Evolutionary conservation across 1,140 invertebrate species (phyloP), one percentile per base, ranked within the genome.

Genomic region (Armadillidium nasatum): DNA sequence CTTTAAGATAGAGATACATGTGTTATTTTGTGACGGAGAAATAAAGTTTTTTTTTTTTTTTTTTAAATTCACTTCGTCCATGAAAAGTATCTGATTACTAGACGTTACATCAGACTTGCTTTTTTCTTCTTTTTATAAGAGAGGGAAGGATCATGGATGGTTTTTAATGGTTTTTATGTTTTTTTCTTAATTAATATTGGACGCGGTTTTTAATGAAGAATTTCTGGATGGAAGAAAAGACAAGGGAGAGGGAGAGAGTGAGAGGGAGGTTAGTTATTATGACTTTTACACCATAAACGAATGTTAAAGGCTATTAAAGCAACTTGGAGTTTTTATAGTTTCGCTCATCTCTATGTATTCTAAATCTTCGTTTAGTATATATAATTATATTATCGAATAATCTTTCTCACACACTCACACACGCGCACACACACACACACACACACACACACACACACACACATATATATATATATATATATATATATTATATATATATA

Each of bases 401-500:
- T 33, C n/a, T n/a, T n/a, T 33, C 3, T 22, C 22, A 21, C 22
- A 70, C 22, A 70, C n/a, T 3, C 68, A 21, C 68, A 70, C 68
- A 70, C 68, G 10, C 22, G 10, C 68, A 70, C 22, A 70, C 68
- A 70, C 22, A 70, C 22, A 70, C 68, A 70, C 22, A 70, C 68
- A 70, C 22, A 70, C 68, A 70, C 22, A 70, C 11, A 70, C 11
- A 70, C 10, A 70, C 10, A 70, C 10, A 70, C 10, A 70, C 10
- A 70, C 10, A 70, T 33, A 70, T 33, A 70, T 33, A 70, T 33
- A 70, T 33, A 70, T 33, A 70, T 33, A 70, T 33, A 70, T 33
- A 70, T 33, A 70, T 33, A 70, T 70, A 70, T 70, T 70, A 70
- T 70, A 70, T 70, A 70, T 70, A 70, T 70, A 70, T 70, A 70